Conservation (phyloP, 2,888 invertebrate genomes). For the Epistrophe grossulariae region DNA sequence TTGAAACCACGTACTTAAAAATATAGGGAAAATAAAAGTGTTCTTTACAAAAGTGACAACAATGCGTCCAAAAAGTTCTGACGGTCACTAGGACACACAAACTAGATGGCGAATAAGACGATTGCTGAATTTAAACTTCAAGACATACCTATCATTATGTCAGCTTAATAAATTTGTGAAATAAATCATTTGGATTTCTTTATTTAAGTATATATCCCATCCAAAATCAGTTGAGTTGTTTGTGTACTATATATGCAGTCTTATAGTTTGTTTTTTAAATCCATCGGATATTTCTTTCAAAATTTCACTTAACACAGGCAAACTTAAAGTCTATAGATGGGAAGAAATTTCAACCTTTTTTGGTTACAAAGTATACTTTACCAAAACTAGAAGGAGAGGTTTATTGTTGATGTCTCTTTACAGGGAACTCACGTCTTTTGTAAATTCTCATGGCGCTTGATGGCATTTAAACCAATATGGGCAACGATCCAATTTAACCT, state of each 20-base stretch:
- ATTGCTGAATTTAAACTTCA: conserved; percentile 14
- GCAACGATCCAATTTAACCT: neutral
- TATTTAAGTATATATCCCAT: conserved; percentile 6
- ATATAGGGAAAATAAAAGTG: neutral
- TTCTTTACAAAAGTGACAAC: conserved; percentile 24
- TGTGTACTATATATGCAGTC: too few species aligned
- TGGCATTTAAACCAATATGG: neutral
- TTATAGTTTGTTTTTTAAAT: neutral
- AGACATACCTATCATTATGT: conserved; percentile 37
- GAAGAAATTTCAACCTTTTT: neutral
- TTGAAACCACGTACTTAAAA: neutral
- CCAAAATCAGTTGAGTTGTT: neutral
- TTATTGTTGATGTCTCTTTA: neutral
- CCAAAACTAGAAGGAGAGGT: neutral
- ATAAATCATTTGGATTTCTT: conserved; percentile 66
- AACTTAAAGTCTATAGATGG: neutral
- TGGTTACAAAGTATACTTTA: neutral
- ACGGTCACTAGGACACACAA: conserved; percentile 47
- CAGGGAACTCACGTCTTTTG: neutral
- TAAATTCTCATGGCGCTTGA: neutral
- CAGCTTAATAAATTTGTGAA: neutral
- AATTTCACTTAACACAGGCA: neutral
- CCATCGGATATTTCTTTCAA: neutral
- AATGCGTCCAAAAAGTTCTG: conserved; percentile 21
- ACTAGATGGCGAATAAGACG: conserved; percentile 38